Conservation (phyloP, 2,113 vertebrate genomes). For the Setophaga petechia region DNA sequence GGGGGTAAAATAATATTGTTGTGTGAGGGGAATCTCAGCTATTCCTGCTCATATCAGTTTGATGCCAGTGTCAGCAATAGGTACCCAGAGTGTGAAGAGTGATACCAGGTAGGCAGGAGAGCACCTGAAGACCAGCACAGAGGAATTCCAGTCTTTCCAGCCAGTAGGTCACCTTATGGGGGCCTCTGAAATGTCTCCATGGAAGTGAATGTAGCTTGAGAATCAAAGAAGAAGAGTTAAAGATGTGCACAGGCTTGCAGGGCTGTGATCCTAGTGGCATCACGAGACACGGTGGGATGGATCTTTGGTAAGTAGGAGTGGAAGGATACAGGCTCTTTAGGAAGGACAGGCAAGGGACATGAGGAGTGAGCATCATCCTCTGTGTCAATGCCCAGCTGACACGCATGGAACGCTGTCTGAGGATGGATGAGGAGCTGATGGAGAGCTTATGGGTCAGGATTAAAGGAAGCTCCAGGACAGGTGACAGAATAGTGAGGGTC, state of each 20-base stretch:
- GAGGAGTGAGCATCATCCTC: background rate
- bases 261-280: background rate
- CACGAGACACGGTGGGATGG: background rate
- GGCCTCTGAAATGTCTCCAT: background rate
- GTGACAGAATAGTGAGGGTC: background rate
- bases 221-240: background rate
- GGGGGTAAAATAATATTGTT: background rate
- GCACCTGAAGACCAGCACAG: background rate
- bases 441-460: background rate
- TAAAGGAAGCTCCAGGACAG: background rate
- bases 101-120: background rate
- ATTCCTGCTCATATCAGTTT: background rate
- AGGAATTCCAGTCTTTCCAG: background rate
- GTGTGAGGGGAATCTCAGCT: background rate
- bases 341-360: background rate
- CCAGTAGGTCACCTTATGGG: background rate
- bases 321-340: background rate
- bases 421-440: rapidly evolving
- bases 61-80: background rate
- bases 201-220: background rate
- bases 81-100: background rate
- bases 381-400: background rate
- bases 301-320: background rate
- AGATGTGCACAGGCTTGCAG: rapidly evolving
- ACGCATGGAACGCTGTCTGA: background rate